Evolutionary conservation across 2,888 invertebrate genomes (phyloP), one percentile per base, ranked within the genome.

Genomic region (Phragmatobia fuliginosa): DNA sequence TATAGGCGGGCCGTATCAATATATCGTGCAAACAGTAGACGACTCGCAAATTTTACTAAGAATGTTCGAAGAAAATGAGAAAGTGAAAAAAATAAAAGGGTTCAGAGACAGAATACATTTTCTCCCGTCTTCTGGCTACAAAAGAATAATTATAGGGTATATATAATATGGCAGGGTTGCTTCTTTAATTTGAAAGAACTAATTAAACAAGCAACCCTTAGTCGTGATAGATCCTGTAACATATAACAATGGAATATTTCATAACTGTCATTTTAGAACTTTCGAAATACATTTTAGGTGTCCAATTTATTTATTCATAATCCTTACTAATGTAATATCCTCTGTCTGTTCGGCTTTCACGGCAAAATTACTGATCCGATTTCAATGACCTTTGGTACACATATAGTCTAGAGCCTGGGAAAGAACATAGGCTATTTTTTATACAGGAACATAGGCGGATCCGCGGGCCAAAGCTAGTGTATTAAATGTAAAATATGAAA

Each of bases 1-100:
- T 66, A 70, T 56, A 70, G 56, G 56, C 21, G 25, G 60, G 60
- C 28, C 45, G 52, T 62, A 62, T 66, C 49, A 41, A 32, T 52
- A 56, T 18, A 45, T 33, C 25, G 21, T 1, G 60, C 31, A 68
- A 68, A 68, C 60, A 64, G 59, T 18, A 28, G 45, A 32, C 33
- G 68, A 68, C 62, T 62, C 16, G 56, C 36, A 33, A 31, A 41
- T 31, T 21, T 31, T 61, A 36, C 49, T 49, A 33, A n/a, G 25
- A 25, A 52, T n/a, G 52, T 25, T 1, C 0, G 4, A 28, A 52
- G 52, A 25, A 52, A 56, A 25, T 56, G 16, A 4, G 28, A 25
- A 56, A 56, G 4, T 25, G 41, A 28, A 56, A 56, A n/a, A 56
- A 56, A 56, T 56, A 16, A 56, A 28, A 56, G 28, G 16, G 28